Evolutionary conservation across 1,140 invertebrate species (phyloP).

Genomic region (Zaprionus tsacasi): DNA sequence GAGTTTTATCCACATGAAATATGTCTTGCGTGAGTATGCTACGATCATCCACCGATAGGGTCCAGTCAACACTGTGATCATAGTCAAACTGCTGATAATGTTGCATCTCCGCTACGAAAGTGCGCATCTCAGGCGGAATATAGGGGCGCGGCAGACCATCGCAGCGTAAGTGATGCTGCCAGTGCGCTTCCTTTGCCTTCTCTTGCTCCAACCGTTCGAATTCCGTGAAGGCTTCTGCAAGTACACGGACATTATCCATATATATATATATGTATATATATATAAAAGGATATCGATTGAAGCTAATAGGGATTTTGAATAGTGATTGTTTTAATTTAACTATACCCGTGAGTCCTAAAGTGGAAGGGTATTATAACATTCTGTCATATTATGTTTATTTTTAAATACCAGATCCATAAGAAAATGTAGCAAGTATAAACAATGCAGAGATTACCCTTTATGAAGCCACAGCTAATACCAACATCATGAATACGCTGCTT

Average conservation of each 20-base stretch:
- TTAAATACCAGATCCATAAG: neutral
- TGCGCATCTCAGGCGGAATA: slow-evolving; percentile 61
- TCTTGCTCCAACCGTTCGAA: slow-evolving; percentile 22
- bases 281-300: too few relatives aligned
- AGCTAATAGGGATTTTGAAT: too few relatives aligned
- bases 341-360: too few relatives aligned
- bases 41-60: slow-evolving; percentile 58
- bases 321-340: too few relatives aligned
- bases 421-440: neutral
- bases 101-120: slow-evolving; percentile 51
- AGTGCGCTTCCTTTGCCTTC: slow-evolving; percentile 32
- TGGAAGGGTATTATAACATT: too few relatives aligned
- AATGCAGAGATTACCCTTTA: slow-evolving; percentile 40
- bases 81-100: slow-evolving; percentile 40
- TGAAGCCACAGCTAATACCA: slow-evolving; percentile 21
- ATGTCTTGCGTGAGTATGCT: slow-evolving; percentile 63
- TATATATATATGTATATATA: too few relatives aligned
- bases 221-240: slow-evolving; percentile 36
- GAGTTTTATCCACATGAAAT: slow-evolving; percentile 40
- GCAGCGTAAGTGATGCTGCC: slow-evolving; percentile 60
- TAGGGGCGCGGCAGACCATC: slow-evolving; percentile 63
- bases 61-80: slow-evolving; percentile 57
- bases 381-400: too few relatives aligned
- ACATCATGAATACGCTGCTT: slow-evolving; percentile 39
- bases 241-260: neutral